phyloP scores from a whole-genome alignment of 2,113 vertebrate species.

The Beaufortia kweichowensis region DNA sequence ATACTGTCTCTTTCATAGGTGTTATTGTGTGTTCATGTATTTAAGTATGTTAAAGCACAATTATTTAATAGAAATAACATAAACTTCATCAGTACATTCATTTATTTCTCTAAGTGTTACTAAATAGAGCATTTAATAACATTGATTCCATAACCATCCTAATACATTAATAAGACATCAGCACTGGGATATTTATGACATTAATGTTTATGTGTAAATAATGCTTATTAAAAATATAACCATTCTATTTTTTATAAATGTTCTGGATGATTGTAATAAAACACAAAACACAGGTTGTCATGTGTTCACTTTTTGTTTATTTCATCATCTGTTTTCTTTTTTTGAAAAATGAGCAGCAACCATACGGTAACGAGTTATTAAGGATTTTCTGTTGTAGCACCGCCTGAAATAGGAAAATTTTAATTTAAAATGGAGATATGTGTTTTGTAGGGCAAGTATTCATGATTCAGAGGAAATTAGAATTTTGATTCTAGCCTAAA shows the following conservation, averaged over 20 bases:
- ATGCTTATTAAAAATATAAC: background rate
- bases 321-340: too few relatives aligned
- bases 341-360: too few relatives aligned
- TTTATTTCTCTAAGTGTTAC: background rate
- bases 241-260: background rate
- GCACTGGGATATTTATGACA: background rate
- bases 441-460: too few relatives aligned
- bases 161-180: background rate
- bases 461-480: too few relatives aligned
- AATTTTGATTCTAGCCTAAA: too few relatives aligned
- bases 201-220: background rate
- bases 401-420: too few relatives aligned
- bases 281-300: background rate
- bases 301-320: background rate
- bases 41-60: too few relatives aligned
- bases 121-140: too few relatives aligned
- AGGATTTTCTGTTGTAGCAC: too few relatives aligned
- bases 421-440: too few relatives aligned
- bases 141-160: background rate
- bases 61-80: too few relatives aligned
- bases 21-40: slow-evolving; percentile 10
- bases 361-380: too few relatives aligned
- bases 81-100: background rate
- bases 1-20: background rate
- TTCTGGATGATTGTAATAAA: slow-evolving; percentile 13